A percentile compares a stretch with the other conserved stretches of the same genome.
These are phyloP conservation scores for Lagorchestes hirsutus DNA, from an alignment of 2,797 vertebrate genomes.

Conservation along the genomic window DNA sequence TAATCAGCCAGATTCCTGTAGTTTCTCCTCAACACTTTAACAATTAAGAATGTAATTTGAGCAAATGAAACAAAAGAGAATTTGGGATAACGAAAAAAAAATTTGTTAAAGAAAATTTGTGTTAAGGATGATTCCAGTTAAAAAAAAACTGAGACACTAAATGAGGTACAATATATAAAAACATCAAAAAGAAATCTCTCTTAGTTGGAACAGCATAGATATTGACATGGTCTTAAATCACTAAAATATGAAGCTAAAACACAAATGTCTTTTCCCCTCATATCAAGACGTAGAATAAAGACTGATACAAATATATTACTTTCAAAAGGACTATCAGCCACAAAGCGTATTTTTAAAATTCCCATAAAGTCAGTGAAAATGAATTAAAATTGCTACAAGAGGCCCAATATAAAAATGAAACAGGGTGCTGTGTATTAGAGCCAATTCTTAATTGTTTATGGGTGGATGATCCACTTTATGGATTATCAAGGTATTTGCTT, in stretches of 20 bases:
- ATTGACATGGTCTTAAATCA: background rate
- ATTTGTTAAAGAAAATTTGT: background rate
- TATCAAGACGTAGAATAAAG: background rate
- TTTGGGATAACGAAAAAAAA: background rate
- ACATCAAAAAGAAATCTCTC: background rate
- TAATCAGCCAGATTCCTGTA: background rate
- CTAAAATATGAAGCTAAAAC: conserved; percentile 17
- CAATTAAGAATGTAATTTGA: background rate
- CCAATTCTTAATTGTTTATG: background rate
- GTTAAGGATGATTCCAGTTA: background rate
- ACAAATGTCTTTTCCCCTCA: background rate
- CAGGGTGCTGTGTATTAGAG: background rate
- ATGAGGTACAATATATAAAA: background rate
- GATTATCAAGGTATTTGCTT: conserved; percentile 21
- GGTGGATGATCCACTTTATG: background rate
- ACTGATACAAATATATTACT: conserved; percentile 3
- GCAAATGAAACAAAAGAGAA: background rate
- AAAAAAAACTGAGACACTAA: background rate
- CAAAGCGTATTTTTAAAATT: conserved; percentile 11
- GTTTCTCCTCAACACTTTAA: background rate
- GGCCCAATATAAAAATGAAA: background rate
- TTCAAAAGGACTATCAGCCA: conserved; percentile 26
- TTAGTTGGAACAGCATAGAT: conserved; percentile 28
- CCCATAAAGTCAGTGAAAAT: background rate
- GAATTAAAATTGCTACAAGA: background rate